Evolutionary conservation across 1,140 invertebrate genomes (phyloP), one percentile per base, ranked within the genome.

Genomic region (Drosophila baimaii): DNA sequence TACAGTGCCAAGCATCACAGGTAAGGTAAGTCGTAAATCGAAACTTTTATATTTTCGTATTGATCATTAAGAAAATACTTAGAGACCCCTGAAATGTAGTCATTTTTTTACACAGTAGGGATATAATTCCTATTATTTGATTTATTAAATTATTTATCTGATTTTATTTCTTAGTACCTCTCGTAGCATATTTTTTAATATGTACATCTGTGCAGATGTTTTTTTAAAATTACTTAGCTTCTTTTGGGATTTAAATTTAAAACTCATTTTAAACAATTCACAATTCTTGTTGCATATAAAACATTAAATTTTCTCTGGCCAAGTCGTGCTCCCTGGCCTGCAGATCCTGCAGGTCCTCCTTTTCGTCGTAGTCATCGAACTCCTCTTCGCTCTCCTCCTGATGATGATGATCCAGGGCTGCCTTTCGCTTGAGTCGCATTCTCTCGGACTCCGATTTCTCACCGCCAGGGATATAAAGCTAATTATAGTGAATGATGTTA

Each of bases 351-450:
- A 76, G 58, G 5, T 89, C 81, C 51, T 90, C 88, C n/a, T 90
- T 82, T 35, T 93, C 93, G 43, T 91, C 91, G 33, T 75, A 88
- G 27, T 88, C 90, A 15, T 91, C 90, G 25, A 84, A 89, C 66
- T 90, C 90, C 61, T 91, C 85, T 2, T 84, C 84, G 17, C 84
- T 89, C 5, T 90, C 85, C 44, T 90, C 85, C 92, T 92, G 49
- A n/a, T 92, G n/a, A n/a, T n/a, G 49, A 7, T 92, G 81, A 29
- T 89, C 85, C 8, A 81, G 39, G n/a, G 56, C 56, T 2, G 84
- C 84, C 74, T 89, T 89, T 10, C 84, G 64, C 58, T 89, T 89
- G 4, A 90, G 70, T 7, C 81, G 68, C 81, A 81, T 84, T 12
- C 84, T 61, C 6, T 90, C 81, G 12, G 70, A 49, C 29, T 90